Conservation (phyloP, 1,140 invertebrate species). For the Ostrea edulis region DNA sequence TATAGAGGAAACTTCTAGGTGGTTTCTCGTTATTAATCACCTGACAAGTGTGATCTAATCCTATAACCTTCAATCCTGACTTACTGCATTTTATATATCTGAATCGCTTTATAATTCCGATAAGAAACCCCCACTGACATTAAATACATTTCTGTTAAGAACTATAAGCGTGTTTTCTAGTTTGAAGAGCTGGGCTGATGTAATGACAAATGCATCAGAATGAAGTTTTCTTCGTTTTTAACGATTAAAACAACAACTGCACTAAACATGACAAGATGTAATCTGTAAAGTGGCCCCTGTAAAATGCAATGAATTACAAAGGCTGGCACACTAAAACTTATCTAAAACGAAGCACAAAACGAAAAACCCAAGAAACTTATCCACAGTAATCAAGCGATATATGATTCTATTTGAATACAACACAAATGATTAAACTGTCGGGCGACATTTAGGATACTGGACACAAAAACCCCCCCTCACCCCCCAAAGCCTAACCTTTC, state of each 20-base stretch:
- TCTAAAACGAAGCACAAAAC: too few species aligned
- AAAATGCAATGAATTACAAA: too few species aligned
- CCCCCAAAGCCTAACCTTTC: too few species aligned
- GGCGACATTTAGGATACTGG: too few species aligned
- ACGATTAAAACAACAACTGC: neutral
- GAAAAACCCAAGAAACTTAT: too few species aligned
- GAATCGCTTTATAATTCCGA: neutral
- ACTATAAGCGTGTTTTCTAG: neutral
- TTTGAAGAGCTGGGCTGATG: neutral
- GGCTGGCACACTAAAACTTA: too few species aligned
- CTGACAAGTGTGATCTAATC: neutral
- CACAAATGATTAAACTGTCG: too few species aligned
- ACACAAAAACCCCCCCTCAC: too few species aligned
- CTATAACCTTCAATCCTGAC: slow-evolving; percentile 24
- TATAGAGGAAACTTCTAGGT: neutral
- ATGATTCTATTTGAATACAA: too few species aligned
- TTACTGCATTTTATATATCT: neutral
- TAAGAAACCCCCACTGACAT: slow-evolving; percentile 2
- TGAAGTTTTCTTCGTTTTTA: neutral
- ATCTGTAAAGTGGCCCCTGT: too few species aligned
- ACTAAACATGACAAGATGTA: neutral
- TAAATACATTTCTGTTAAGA: slow-evolving; percentile 5
- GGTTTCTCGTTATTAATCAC: slow-evolving; percentile 6
- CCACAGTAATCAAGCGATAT: too few species aligned
- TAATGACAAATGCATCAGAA: slow-evolving; percentile 15